Evolutionary conservation across 2,888 invertebrate species (phyloP), one percentile per base, ranked within the genome.

Genomic region (Trisateles emortualis): DNA sequence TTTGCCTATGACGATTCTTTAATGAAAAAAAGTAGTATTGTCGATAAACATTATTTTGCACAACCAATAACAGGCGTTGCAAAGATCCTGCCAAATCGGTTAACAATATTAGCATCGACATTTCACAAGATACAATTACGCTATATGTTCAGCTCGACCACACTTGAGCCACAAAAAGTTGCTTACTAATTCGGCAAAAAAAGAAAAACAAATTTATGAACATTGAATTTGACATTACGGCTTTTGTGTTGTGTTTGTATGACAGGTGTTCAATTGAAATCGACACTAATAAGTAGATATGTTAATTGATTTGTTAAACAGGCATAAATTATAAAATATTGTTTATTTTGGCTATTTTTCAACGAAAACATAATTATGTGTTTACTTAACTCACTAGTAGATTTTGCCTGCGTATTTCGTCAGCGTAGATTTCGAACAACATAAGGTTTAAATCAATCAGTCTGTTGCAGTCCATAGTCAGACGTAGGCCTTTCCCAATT

Each of bases 71-170:
- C 24, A 24, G 14, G 3, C 9, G 53, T 67, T 59, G 57, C 74
- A 33, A 38, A 50, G 39, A 61, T 70, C 64, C 71, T 64, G 58
- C 39, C 11, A 1, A 33, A 52, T 22, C 53, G 54, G 52, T 70
- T 62, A 62, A 29, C 38, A 16, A 38, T 54, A 69, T 60, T 61
- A 65, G 52, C 66, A 66, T 65, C 44, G 51, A 38, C 29, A 24
- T 47, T 47, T 40, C 47, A 30, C 19, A 32, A 30, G n/a, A 24
- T 14, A 17, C 8, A 24, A 39, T 14, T 24, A 33, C 32, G 16
- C 19, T 19, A 39, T 29, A 8, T 39, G 30, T 47, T 47, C 36
- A 39, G 41, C 16, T 26, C 5, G 32, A 33, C 49, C 17, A 52
- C 57, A 29, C 10, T 26, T 14, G 6, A n/a, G 38, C 22, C 11